Evolutionary conservation across 2,113 vertebrate genomes (phyloP).

Genomic region (Astur gentilis): DNA sequence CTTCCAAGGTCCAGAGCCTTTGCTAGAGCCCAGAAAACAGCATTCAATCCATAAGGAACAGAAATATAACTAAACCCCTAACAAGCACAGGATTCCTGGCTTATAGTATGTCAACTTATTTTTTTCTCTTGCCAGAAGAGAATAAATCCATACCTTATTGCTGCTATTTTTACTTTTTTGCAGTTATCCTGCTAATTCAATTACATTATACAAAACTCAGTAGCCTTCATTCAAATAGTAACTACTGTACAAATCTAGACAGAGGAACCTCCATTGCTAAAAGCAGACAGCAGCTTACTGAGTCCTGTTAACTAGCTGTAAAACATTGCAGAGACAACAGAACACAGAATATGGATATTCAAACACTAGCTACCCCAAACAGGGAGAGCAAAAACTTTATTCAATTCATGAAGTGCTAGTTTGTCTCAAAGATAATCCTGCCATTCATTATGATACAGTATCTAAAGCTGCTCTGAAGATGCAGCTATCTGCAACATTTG

Average conservation of each 20-base stretch:
- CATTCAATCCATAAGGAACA: not conserved
- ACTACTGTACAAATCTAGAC: not conserved
- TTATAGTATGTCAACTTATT: not conserved
- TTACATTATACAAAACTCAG: not conserved
- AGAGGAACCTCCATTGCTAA: not conserved
- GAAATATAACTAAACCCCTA: not conserved
- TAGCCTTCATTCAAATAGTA: not conserved
- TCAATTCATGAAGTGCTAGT: not conserved
- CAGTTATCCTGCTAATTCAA: not conserved
- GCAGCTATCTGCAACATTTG: not conserved
- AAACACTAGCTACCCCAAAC: not conserved
- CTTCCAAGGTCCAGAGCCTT: not conserved
- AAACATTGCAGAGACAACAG: not conserved
- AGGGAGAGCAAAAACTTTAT: not conserved
- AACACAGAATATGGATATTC: not conserved
- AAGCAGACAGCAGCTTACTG: not conserved
- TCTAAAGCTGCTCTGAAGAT: not conserved
- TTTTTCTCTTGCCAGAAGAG: not conserved
- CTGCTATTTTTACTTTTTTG: not conserved
- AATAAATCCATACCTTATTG: not conserved
- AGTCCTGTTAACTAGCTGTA: not conserved
- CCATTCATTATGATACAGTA: not conserved
- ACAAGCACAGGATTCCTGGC: not conserved
- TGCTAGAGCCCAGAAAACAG: not conserved
- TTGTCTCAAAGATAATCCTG: fast-evolving